Conservation (phyloP, 2,113 vertebrate genomes). For the Carollia perspicillata region DNA sequence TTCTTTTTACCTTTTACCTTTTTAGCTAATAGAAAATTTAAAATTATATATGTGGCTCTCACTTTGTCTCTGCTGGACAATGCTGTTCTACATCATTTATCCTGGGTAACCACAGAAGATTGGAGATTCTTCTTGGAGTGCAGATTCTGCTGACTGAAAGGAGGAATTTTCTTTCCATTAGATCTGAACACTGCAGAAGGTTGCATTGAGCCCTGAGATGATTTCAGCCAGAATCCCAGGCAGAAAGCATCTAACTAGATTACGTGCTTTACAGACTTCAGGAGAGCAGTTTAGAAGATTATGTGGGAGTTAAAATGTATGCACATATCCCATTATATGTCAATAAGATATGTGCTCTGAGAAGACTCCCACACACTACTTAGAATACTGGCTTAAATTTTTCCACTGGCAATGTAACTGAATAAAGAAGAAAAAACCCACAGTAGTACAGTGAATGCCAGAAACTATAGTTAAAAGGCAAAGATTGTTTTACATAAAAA, state of each 20-base stretch:
- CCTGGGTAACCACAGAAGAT: neutral
- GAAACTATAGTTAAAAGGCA: conserved; percentile 44
- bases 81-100: neutral
- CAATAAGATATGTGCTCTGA: conserved; percentile 58
- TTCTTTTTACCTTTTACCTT: neutral
- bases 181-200: neutral
- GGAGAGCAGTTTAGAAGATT: conserved; percentile 52
- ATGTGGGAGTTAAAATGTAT: conserved; percentile 62
- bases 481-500: conserved; percentile 17
- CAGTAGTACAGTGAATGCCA: conserved; percentile 41
- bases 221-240: conserved; percentile 1
- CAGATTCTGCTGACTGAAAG: neutral
- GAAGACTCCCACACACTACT: conserved; percentile 59
- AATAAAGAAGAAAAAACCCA: conserved; percentile 27
- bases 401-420: conserved; percentile 52
- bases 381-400: conserved; percentile 61
- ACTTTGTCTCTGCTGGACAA: neutral
- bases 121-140: neutral
- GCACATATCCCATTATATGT: conserved; percentile 55
- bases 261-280: conserved; percentile 24
- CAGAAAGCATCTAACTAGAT: conserved; percentile 8
- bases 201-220: neutral
- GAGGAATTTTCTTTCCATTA: neutral
- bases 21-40: neutral
- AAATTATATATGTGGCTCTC: neutral